A percentile compares a stretch with the other conserved stretches of the same genome.
Evolutionary conservation across 2,888 invertebrate genomes (phyloP).

Genomic region (Empis stercorea): DNA sequence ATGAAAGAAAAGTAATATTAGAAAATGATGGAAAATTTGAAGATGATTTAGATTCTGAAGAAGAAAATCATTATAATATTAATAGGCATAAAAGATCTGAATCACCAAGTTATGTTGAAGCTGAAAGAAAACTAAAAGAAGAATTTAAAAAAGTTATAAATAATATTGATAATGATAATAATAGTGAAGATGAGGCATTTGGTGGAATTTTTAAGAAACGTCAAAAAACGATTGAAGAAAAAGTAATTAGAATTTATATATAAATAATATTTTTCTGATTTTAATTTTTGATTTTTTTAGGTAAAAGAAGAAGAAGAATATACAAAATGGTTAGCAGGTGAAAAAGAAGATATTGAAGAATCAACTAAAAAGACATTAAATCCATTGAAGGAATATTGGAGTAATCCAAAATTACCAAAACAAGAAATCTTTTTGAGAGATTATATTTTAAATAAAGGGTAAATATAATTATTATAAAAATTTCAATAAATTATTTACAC

Average conservation of each 20-base stretch:
- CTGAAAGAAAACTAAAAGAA: slow-evolving; percentile 51
- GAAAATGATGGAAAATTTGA: slow-evolving; percentile 51
- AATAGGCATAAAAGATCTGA: slow-evolving; percentile 13
- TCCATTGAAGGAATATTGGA: slow-evolving; percentile 73
- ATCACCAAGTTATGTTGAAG: slow-evolving; percentile 48
- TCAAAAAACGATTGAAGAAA: slow-evolving; percentile 41
- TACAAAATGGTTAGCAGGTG: slow-evolving; percentile 69
- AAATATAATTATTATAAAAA: slow-evolving; percentile 10
- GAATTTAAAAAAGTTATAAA: slow-evolving; percentile 45
- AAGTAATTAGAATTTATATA: slow-evolving; percentile 18
- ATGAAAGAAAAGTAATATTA: slow-evolving; percentile 60
- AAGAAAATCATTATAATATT: slow-evolving; percentile 7
- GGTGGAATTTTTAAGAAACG: slow-evolving; percentile 43
- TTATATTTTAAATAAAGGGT: slow-evolving; percentile 78
- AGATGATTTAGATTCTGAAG: slow-evolving; percentile 26
- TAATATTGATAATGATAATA: slow-evolving; percentile 27
- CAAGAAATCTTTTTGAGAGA: slow-evolving; percentile 85
- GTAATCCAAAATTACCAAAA: slow-evolving; percentile 62
- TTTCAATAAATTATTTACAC: too few species aligned
- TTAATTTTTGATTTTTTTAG: slow-evolving; percentile 13
- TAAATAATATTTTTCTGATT: background rate
- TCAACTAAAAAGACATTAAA: slow-evolving; percentile 52
- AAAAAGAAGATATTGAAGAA: slow-evolving; percentile 46
- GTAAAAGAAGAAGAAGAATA: slow-evolving; percentile 47
- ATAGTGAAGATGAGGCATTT: slow-evolving; percentile 43